A percentile compares a stretch with the other conserved stretches of the same genome.
These are phyloP conservation scores for Lates calcarifer DNA, from an alignment of 2,113 vertebrate genomes.

Conservation along the genomic window DNA sequence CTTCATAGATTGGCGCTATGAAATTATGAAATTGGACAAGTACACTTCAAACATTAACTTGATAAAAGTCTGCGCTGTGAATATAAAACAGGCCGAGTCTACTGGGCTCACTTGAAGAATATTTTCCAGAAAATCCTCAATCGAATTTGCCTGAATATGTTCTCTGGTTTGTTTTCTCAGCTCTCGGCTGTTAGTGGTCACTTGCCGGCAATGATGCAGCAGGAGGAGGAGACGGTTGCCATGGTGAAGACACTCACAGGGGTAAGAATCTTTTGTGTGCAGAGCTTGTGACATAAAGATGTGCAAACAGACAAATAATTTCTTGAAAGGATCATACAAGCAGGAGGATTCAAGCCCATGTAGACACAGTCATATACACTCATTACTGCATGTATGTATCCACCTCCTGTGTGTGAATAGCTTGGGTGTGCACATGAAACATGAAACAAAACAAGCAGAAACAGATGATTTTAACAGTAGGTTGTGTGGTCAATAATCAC, in stretches of 20 bases:
- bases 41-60: constrained; percentile 40
- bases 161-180: constrained; percentile 34
- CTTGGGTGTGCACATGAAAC: neutral
- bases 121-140: neutral
- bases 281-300: constrained; percentile 47
- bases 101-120: neutral
- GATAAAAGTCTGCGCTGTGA: constrained; percentile 40
- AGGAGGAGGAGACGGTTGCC: constrained; percentile 63
- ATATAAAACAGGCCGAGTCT: constrained; percentile 35
- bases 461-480: constrained; percentile 28
- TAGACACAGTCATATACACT: constrained; percentile 2
- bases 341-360: neutral
- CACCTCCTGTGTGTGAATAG: constrained; percentile 4
- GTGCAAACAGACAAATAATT: constrained; percentile 24
- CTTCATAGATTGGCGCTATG: constrained; percentile 39
- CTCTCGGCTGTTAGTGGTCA: constrained; percentile 29
- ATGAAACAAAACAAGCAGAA: constrained; percentile 30
- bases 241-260: constrained; percentile 59
- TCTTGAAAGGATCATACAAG: neutral
- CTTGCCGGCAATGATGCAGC: constrained; percentile 44
- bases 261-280: constrained; percentile 40
- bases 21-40: constrained; percentile 52
- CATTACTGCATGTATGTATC: neutral
- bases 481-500: constrained; percentile 32
- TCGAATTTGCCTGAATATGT: constrained; percentile 6